A percentile compares a stretch with the other conserved stretches of the same genome.
These are phyloP conservation scores for Saccopteryx leptura DNA, from an alignment of 2,113 vertebrate genomes.

Conservation along the genomic window DNA sequence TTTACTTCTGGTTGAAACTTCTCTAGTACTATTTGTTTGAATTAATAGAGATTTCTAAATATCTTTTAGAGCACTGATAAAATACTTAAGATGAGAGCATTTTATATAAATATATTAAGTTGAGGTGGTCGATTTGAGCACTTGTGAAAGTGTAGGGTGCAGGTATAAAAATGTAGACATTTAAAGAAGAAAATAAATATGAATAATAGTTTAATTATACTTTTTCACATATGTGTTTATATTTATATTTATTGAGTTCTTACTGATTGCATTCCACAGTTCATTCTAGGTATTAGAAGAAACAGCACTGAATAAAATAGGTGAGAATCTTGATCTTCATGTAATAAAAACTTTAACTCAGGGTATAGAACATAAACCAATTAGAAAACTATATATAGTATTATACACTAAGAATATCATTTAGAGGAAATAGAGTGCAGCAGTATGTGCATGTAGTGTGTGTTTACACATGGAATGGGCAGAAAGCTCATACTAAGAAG, in stretches of 20 bases:
- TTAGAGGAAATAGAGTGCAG: not conserved
- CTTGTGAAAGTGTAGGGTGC: not conserved
- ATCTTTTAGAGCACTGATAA: not conserved
- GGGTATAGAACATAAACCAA: not conserved
- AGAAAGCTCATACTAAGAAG: not conserved
- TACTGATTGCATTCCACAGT: not conserved
- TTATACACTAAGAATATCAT: not conserved
- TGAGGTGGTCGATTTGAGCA: not conserved
- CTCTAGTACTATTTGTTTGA: conserved; percentile 30
- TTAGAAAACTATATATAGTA: not conserved
- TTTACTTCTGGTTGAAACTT: conserved; percentile 58
- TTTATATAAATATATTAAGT: not conserved
- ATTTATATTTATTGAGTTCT: not conserved
- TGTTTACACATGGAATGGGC: not conserved
- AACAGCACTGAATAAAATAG: not conserved
- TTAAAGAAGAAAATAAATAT: not conserved
- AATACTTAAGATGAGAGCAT: conserved; percentile 8
- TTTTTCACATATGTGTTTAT: not conserved
- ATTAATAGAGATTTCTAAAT: conserved; percentile 42
- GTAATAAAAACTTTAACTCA: conserved; percentile 8
- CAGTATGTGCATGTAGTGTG: not conserved
- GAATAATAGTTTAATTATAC: not conserved
- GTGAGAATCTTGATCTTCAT: not conserved
- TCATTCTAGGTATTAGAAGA: not conserved
- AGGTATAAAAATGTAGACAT: not conserved